These are phyloP conservation scores for Brachionus sp. DNA, from an alignment of 1,140 invertebrate genomes.

Conservation along the genomic window DNA sequence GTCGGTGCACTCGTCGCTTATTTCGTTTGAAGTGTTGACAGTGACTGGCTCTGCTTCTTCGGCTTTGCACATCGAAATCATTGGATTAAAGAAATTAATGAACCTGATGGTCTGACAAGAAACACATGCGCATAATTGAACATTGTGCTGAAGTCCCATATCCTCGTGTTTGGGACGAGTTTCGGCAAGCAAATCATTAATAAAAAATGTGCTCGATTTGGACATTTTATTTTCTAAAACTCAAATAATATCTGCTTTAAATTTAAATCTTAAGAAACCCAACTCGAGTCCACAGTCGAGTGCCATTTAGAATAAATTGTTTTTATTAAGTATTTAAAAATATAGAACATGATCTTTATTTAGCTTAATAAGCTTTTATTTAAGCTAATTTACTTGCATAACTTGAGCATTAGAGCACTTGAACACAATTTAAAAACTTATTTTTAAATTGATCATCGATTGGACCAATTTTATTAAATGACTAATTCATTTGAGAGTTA, in stretches of 20 bases:
- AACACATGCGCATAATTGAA: neutral
- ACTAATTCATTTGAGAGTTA: neutral
- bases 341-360: slow-evolving; percentile 34
- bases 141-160: neutral
- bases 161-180: neutral
- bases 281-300: neutral
- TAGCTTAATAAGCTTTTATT: slow-evolving; percentile 26
- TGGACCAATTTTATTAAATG: neutral
- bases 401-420: slow-evolving; percentile 26
- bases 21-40: neutral
- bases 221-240: slow-evolving; percentile 13
- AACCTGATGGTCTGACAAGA: slow-evolving; percentile 1
- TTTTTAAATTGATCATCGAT: slow-evolving; percentile 21
- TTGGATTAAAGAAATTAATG: neutral
- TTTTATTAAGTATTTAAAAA: slow-evolving; percentile 23
- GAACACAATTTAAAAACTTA: neutral
- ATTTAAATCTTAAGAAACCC: neutral
- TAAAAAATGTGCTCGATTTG: slow-evolving; percentile 28
- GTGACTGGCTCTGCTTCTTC: neutral
- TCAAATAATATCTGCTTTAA: neutral
- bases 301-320: slow-evolving; percentile 14
- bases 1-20: neutral
- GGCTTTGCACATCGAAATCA: neutral
- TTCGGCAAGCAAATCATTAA: neutral
- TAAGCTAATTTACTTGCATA: neutral